These are phyloP conservation scores for Dicroscelio sp. DNA, from an alignment of 2,888 invertebrate species.

Conservation along the genomic window DNA sequence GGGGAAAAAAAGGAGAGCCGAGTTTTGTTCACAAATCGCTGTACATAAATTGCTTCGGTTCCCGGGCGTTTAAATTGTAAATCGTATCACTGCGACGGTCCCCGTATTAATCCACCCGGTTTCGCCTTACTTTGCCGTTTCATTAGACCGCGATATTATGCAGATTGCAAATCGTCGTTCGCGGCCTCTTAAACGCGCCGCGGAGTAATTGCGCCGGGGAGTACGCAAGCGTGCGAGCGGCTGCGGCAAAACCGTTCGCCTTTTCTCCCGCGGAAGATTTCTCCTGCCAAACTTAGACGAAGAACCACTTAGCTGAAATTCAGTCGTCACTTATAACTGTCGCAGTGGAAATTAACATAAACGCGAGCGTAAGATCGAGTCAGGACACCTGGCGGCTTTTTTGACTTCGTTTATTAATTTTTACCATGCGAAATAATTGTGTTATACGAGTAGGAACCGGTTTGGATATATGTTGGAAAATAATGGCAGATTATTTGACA, in stretches of 20 bases:
- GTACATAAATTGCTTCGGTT: constrained; percentile 30
- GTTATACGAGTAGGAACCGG: not conserved
- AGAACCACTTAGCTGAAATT: constrained; percentile 23
- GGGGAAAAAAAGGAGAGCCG: constrained; percentile 56
- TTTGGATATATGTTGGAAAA: too few species aligned
- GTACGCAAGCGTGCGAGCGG: constrained; percentile 38
- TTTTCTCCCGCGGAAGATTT: constrained; percentile 57
- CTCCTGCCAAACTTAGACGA: constrained; percentile 47
- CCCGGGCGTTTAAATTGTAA: constrained; percentile 17
- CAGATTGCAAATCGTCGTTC: constrained; percentile 35
- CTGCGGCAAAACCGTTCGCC: constrained; percentile 41
- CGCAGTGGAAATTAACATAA: not conserved
- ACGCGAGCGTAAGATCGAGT: too few species aligned
- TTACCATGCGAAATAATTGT: not conserved
- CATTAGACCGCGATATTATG: constrained; percentile 25
- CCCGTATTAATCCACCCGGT: too few species aligned
- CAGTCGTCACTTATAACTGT: constrained; percentile 32
- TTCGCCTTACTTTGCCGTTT: too few species aligned
- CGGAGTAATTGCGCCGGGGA: constrained; percentile 48
- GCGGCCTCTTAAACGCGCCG: constrained; percentile 43
- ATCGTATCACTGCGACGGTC: not conserved
- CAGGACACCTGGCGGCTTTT: not conserved
- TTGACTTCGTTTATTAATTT: not conserved
- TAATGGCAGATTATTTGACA: too few species aligned
- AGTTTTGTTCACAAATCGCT: constrained; percentile 54